Percentiles rank a stretch among this genome's conserved stretches.
phyloP scores from a whole-genome alignment of 2,113 vertebrate genomes.

The Chaetorhynchus papuensis region DNA sequence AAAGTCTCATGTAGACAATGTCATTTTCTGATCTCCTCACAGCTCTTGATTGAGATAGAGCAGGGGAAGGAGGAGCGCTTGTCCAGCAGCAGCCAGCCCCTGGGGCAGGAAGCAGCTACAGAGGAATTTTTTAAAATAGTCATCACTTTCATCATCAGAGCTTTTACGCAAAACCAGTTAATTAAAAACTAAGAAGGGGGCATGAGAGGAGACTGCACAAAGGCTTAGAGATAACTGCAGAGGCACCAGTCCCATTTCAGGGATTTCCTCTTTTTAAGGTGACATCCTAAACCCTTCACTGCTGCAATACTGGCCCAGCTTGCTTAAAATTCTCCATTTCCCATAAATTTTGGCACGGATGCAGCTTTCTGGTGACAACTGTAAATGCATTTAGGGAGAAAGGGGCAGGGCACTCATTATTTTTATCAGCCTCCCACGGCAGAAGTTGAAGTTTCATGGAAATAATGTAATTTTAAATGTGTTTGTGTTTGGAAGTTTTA shows the following conservation, averaged over 20 bases:
- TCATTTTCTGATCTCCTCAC: background rate
- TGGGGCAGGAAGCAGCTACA: slow-evolving; percentile 37
- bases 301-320: background rate
- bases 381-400: background rate
- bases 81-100: slow-evolving; percentile 20
- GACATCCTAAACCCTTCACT: background rate
- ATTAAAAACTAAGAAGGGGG: background rate
- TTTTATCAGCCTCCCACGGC: slow-evolving; percentile 40
- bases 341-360: background rate
- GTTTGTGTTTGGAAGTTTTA: slow-evolving; percentile 4
- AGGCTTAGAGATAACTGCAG: background rate
- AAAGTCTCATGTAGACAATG: background rate
- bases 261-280: background rate
- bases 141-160: background rate
- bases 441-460: slow-evolving; percentile 2
- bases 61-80: background rate
- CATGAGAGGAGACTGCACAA: background rate
- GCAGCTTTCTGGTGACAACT: background rate
- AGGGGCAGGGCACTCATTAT: background rate
- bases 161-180: background rate
- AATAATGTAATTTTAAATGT: slow-evolving; percentile 4
- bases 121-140: slow-evolving; percentile 59
- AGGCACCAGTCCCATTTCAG: background rate
- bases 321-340: slow-evolving; percentile 4
- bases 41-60: background rate